Conservation (phyloP, 2,797 vertebrate species). For the Lagorchestes hirsutus region DNA sequence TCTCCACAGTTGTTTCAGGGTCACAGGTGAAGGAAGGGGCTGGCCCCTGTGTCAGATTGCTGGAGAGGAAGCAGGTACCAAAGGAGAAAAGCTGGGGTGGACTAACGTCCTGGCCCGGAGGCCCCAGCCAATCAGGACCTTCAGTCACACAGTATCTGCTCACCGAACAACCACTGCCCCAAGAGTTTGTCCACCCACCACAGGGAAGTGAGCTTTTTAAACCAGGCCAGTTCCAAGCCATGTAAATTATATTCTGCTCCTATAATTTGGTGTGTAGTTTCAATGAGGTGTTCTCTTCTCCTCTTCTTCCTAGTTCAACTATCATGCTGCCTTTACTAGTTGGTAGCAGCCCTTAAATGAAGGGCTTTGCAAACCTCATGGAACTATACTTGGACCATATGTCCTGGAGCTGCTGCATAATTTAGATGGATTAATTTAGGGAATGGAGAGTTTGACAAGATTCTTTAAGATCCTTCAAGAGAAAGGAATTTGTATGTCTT, state of each 20-base stretch:
- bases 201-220: not conserved
- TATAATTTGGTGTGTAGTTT: not conserved
- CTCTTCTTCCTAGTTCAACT: not conserved
- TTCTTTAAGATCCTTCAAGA: not conserved
- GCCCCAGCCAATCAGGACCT: not conserved
- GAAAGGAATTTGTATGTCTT: not conserved
- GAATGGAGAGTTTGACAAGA: not conserved
- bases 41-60: not conserved
- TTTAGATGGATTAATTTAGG: not conserved
- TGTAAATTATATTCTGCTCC: not conserved
- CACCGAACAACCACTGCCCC: not conserved
- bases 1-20: slow-evolving; percentile 18
- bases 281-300: not conserved
- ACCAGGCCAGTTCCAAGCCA: not conserved
- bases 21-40: slow-evolving; percentile 41
- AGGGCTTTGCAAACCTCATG: not conserved
- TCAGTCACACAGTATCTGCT: not conserved
- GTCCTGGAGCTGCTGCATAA: not conserved
- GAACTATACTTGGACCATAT: not conserved
- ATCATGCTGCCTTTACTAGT: not conserved
- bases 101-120: not conserved
- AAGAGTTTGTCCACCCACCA: not conserved
- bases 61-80: not conserved
- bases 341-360: not conserved
- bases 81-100: not conserved